Conservation (phyloP, 1,140 invertebrate species). For the Musca vetustissima region DNA sequence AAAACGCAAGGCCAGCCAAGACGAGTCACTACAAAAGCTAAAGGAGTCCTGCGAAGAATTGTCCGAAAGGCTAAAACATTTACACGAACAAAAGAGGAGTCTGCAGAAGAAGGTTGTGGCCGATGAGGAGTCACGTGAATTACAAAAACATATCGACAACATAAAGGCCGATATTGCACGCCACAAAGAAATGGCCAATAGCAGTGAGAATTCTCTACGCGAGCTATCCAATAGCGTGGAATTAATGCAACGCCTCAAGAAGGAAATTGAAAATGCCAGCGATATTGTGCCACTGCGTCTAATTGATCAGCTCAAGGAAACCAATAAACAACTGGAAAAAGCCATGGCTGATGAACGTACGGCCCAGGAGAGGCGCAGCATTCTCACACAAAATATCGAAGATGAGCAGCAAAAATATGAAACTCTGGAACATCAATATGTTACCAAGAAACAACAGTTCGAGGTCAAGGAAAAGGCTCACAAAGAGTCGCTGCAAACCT, state of each 20-base stretch:
- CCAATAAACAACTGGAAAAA: conserved; percentile 29
- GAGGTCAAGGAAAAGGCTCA: conserved; percentile 20
- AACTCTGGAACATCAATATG: conserved; percentile 19
- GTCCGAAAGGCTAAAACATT: conserved; percentile 18
- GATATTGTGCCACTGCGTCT: conserved; percentile 28
- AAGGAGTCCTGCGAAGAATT: conserved; percentile 4
- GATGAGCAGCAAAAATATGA: conserved; percentile 21
- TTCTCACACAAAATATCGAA: neutral
- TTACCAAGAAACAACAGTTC: conserved; percentile 18
- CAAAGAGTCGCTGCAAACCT: neutral
- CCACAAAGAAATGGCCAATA: neutral
- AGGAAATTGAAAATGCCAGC: conserved; percentile 32
- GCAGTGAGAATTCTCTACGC: neutral
- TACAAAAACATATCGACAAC: conserved; percentile 25
- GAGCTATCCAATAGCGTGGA: conserved; percentile 34
- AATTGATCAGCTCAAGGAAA: conserved; percentile 32
- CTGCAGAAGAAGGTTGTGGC: conserved; percentile 35
- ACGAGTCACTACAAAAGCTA: conserved; percentile 23
- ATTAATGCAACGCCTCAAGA: conserved; percentile 25
- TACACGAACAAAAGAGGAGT: conserved; percentile 28
- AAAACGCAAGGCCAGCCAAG: neutral
- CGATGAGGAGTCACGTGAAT: conserved; percentile 32
- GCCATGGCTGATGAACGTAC: conserved; percentile 25
- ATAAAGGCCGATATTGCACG: neutral
- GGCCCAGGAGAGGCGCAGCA: conserved; percentile 19